Evolutionary conservation across 1,140 invertebrate species (phyloP).

Genomic region (Anagrus nilaparvatae): DNA sequence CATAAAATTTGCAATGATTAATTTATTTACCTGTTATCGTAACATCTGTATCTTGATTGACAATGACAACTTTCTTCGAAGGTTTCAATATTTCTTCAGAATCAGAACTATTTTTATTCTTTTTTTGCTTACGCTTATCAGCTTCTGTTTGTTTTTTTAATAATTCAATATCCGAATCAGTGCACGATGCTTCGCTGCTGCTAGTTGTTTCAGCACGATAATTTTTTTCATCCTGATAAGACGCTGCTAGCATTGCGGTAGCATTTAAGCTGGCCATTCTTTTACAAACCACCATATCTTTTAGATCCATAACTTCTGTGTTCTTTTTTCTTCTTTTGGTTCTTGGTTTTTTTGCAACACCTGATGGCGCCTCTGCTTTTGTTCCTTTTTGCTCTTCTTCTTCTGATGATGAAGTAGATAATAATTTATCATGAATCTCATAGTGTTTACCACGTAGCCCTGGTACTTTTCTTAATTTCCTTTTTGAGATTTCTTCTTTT

Average conservation of each 20-base stretch:
- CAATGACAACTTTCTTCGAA: constrained; percentile 52
- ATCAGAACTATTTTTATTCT: constrained; percentile 30
- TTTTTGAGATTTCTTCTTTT: constrained; percentile 32
- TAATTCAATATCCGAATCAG: constrained; percentile 41
- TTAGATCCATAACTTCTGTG: constrained; percentile 71
- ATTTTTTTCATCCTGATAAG: constrained; percentile 68
- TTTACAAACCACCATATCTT: constrained; percentile 79
- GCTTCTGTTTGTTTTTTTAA: constrained; percentile 43
- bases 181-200: constrained; percentile 40
- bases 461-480: constrained; percentile 59
- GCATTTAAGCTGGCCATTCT: constrained; percentile 90
- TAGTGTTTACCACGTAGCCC: constrained; percentile 73
- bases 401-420: constrained; percentile 39
- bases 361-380: constrained; percentile 15
- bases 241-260: constrained; percentile 82
- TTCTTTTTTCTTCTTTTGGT: constrained; percentile 44
- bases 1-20: no score
- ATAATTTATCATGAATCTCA: constrained; percentile 58
- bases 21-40: constrained; percentile 63
- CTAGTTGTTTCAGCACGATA: constrained; percentile 45
- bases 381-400: neutral
- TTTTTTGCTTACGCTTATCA: constrained; percentile 46
- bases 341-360: constrained; percentile 29
- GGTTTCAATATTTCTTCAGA: constrained; percentile 37
- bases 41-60: constrained; percentile 75